Evolutionary conservation across 2,888 invertebrate species (phyloP), one percentile per base, ranked within the genome.

Genomic region (Lasioglossum marginatum): DNA sequence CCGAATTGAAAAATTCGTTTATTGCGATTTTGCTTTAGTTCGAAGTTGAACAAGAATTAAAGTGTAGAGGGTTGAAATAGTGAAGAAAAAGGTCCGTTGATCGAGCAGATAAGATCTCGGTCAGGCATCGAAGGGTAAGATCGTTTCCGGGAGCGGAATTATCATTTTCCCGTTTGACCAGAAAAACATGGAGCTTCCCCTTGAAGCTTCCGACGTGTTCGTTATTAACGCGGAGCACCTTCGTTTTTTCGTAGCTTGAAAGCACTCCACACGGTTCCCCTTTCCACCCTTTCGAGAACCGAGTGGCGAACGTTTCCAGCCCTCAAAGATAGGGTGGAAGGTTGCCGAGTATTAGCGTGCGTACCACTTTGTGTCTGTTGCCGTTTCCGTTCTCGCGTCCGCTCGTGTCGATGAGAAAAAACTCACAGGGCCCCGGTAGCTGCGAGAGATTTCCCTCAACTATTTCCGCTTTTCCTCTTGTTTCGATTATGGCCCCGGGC

Each of bases 191-290:
- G 70, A 68, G 43, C 40, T 60, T 34, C 31, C 70, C 37, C 68
- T 85, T 70, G 80, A 73, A 81, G 82, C 71, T 84, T 83, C 72
- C 72, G 45, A 68, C 73, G 75, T 74, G 76, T 37, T 82, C 86
- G 86, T 90, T 90, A 90, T 87, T 89, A 89, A 89, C 90, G 85
- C 85, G 75, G 87, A 34, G 85, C 87, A 77, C 86, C 86, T 88
- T 87, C 80, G 78, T 83, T 90, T 90, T 89, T 90, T 85, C 84
- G 79, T 77, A 66, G 40, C 77, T 85, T 76, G 86, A 88, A 90
- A 88, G 86, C 85, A 81, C 87, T 90, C 87, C 82, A 83, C 78
- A 75, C 77, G 75, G 70, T 19, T 8, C 85, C 78, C 77, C 82
- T 77, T 88, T 85, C 87, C 79, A 77, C 68, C 77, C 73, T 83